Percentiles rank a stretch among this genome's conserved stretches.
phyloP scores from a whole-genome alignment of 2,113 vertebrate species.

The Tamias sibiricus region DNA sequence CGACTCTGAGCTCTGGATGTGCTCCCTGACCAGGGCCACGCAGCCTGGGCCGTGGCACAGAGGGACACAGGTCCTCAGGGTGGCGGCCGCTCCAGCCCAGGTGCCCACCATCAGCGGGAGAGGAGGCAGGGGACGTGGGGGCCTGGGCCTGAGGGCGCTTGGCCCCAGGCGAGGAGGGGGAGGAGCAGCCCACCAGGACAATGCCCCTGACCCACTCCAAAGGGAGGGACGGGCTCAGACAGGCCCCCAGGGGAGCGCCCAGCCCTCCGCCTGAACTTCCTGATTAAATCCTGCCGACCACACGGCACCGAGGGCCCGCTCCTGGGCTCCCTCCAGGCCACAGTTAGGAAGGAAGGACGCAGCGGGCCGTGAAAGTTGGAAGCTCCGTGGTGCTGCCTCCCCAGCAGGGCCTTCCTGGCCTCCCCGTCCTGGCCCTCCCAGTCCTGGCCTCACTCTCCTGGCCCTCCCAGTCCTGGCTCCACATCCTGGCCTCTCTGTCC shows the following conservation, averaged over 20 bases:
- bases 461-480: too few relatives aligned
- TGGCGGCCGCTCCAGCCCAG: neutral
- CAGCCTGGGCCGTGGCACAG: too few relatives aligned
- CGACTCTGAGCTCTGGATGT: too few relatives aligned
- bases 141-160: accelerated
- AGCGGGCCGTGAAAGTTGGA: accelerated
- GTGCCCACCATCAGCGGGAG: neutral
- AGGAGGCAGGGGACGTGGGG: neutral
- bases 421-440: too few relatives aligned
- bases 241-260: neutral
- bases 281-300: neutral
- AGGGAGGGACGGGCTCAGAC: neutral
- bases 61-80: too few relatives aligned
- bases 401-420: neutral
- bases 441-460: too few relatives aligned
- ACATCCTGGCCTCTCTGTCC: too few relatives aligned
- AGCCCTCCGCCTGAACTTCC: neutral
- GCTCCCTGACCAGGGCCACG: too few relatives aligned
- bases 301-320: neutral
- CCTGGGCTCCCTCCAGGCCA: neutral
- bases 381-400: too few relatives aligned
- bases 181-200: accelerated
- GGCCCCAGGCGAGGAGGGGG: neutral
- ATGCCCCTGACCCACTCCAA: accelerated
- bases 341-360: too few relatives aligned